Evolutionary conservation across 2,888 invertebrate species (phyloP), one percentile per base, ranked within the genome.

Genomic region (Drosophila helvetica): DNA sequence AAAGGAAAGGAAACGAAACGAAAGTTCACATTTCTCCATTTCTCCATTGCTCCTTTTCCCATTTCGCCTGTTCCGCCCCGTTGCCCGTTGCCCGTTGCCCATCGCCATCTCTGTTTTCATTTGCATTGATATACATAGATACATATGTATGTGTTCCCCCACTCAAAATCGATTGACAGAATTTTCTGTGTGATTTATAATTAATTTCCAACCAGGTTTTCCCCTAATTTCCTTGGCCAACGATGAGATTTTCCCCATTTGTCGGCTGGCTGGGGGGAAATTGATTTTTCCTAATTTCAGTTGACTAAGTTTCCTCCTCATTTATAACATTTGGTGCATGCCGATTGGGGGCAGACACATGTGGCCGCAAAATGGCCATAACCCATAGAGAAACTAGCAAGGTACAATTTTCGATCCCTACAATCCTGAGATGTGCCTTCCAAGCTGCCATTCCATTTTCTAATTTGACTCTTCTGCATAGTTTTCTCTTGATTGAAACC

Each of bases 141-240:
- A 22, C 5, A 22, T 19, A 19, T 3, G 4, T 25, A 25, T 25
- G 25, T 25, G 7, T 7, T 7, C 25, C 22, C 2, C 27, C 66
- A 53, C 10, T n/a, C 43, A 17, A 68, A 68, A 67, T 69, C 69
- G 69, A 69, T 67, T 69, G 69, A 67, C 69, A 51, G 33, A 33
- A 67, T 68, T 62, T 62, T 33, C 64, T 18, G 18, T 10, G 19
- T 63, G 63, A 64, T 63, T 67, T 69, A 69, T 67, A 67, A 67
- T 66, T 66, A 67, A 66, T 66, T 68, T 10, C 38, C 43, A 55
- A 66, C 55, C 50, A 50, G 66, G 43, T 67, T 66, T 65, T 18
- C 18, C 43, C 30, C 65, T 65, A 67, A 65, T 65, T 65, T 65
- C n/a, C 27, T 64, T 50, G 15, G 47, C 12, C 22, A 60, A n/a